These are phyloP conservation scores for Listrodromus nycthemerus DNA, from an alignment of 2,888 invertebrate genomes.

Conservation along the genomic window DNA sequence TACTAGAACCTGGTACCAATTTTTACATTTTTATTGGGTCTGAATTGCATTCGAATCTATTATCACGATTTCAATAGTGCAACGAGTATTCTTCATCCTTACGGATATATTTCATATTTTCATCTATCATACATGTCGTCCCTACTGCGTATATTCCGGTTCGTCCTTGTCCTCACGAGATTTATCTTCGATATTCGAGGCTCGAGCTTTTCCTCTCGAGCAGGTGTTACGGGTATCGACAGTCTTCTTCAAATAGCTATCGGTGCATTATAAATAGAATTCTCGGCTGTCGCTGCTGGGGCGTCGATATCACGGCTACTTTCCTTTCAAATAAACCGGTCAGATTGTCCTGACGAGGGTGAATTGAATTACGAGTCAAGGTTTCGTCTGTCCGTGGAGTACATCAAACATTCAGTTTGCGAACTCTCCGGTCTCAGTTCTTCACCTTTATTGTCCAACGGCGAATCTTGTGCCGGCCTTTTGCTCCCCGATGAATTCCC, in stretches of 20 bases:
- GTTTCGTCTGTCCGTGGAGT: constrained; percentile 20
- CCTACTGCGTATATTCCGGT: constrained; percentile 1
- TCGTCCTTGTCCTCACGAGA: constrained; percentile 46
- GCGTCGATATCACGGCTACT: constrained; percentile 52
- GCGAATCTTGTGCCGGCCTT: neutral
- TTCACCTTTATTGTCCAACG: neutral
- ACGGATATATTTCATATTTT: constrained; percentile 9
- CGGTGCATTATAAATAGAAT: constrained; percentile 61
- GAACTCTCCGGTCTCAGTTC: neutral
- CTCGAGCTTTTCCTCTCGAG: constrained; percentile 14
- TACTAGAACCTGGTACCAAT: neutral
- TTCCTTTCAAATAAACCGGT: constrained; percentile 57
- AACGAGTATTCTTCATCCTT: neutral
- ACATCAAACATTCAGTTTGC: neutral
- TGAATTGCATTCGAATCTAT: neutral
- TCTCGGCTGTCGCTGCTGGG: constrained; percentile 47
- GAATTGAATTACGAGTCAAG: constrained; percentile 55
- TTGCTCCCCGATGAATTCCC: neutral
- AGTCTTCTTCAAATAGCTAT: constrained; percentile 63
- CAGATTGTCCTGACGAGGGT: constrained; percentile 42
- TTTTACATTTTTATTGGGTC: neutral
- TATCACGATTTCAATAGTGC: neutral
- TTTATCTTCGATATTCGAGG: constrained; percentile 14
- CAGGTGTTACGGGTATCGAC: constrained; percentile 59
- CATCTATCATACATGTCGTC: constrained; percentile 34